phyloP scores from a whole-genome alignment of 2,113 vertebrate species.

The Ramphastos sulfuratus region DNA sequence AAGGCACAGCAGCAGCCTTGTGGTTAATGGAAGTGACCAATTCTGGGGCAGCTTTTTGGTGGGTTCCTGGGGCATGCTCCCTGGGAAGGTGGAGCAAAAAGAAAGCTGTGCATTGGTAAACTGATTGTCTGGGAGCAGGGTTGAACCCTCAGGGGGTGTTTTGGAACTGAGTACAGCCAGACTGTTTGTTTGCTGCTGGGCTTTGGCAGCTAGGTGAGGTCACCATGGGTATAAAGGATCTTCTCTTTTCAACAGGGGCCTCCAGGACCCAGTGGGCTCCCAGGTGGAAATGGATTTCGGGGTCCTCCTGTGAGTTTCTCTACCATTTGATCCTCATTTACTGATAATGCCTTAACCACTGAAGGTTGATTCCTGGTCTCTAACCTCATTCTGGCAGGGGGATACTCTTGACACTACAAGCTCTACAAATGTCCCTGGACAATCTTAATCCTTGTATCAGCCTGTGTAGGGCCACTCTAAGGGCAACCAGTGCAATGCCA shows the following conservation, averaged over 20 bases:
- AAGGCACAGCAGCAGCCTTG: background rate
- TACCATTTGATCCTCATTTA: background rate
- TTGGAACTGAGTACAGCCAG: background rate
- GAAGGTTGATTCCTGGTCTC: background rate
- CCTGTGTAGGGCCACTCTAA: background rate
- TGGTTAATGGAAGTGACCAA: accelerated
- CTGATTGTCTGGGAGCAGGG: background rate
- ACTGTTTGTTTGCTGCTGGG: background rate
- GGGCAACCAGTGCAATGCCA: background rate
- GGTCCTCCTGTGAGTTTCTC: constrained; percentile 85
- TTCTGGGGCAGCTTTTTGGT: background rate
- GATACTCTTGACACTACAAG: background rate
- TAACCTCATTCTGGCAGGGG: background rate
- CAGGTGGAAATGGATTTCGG: constrained; percentile 87
- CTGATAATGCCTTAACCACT: background rate
- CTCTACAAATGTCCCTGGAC: accelerated
- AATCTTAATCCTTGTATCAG: background rate
- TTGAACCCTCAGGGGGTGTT: accelerated
- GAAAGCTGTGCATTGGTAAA: accelerated
- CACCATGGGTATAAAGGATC: background rate
- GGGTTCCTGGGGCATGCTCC: background rate
- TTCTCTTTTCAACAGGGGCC: constrained; percentile 80
- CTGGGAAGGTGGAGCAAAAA: accelerated
- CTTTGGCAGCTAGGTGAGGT: background rate
- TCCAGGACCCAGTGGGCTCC: constrained; percentile 88